Percentiles rank a stretch among this genome's conserved stretches.
Conservation (phyloP, 2,888 invertebrate genomes). For the Polymixis flavicincta region DNA sequence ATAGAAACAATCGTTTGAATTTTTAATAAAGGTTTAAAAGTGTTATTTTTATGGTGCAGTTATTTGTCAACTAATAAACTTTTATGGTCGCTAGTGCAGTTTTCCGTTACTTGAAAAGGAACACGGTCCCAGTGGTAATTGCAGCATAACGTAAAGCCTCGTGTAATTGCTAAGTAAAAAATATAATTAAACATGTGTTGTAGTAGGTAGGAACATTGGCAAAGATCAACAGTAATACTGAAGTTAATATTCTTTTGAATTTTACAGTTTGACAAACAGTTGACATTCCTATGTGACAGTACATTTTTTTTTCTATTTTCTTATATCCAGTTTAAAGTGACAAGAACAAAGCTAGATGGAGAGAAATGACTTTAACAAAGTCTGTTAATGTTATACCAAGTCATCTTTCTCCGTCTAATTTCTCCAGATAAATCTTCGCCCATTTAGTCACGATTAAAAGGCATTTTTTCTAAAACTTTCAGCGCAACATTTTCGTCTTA, state of each 20-base stretch:
- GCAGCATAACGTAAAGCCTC: constrained; percentile 28
- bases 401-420: background rate
- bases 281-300: background rate
- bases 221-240: background rate
- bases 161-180: constrained; percentile 37
- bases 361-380: background rate
- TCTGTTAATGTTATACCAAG: background rate
- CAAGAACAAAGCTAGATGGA: background rate
- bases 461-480: constrained; percentile 12
- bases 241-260: background rate
- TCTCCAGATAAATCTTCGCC: background rate
- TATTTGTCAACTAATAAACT: constrained; percentile 43
- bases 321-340: no score
- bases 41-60: constrained; percentile 29
- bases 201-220: background rate
- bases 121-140: constrained; percentile 24
- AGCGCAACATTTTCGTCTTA: constrained; percentile 16
- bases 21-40: background rate
- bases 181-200: constrained; percentile 25
- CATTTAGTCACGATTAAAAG: constrained; percentile 18
- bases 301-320: background rate
- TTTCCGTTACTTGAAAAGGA: constrained; percentile 33
- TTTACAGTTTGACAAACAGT: background rate
- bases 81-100: constrained; percentile 28
- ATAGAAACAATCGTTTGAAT: background rate